Evolutionary conservation across 2,888 invertebrate species (phyloP).

Genomic region (Calameuta filiformis): DNA sequence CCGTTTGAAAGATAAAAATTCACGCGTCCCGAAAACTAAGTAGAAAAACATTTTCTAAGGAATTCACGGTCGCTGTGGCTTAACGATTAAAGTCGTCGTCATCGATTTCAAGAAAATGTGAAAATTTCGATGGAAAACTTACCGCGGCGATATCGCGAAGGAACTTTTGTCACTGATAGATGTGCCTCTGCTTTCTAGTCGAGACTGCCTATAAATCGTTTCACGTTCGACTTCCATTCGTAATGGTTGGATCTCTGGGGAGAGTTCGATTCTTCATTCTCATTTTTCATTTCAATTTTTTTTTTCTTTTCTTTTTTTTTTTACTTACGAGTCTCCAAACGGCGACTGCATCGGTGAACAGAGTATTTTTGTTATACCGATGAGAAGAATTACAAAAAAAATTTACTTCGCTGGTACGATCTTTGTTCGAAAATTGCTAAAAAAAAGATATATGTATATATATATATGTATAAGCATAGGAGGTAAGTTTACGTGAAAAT

Average conservation of each 20-base stretch:
- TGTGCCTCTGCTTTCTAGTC: background rate
- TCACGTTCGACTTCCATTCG: background rate
- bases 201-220: background rate
- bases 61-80: background rate
- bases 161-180: background rate
- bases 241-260: background rate
- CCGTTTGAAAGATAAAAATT: background rate
- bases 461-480: background rate
- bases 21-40: too few relatives aligned
- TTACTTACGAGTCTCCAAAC: background rate
- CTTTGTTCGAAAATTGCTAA: too few relatives aligned
- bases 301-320: background rate
- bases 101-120: background rate
- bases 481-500: slow-evolving; percentile 2
- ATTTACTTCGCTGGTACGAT: too few relatives aligned
- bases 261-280: background rate
- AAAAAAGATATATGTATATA: background rate
- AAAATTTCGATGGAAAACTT: background rate
- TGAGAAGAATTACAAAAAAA: background rate
- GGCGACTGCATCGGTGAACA: background rate
- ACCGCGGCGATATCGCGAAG: background rate
- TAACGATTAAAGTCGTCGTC: background rate
- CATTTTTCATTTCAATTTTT: background rate
- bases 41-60: background rate
- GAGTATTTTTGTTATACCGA: background rate